Percentiles rank a stretch among this genome's conserved stretches.
Evolutionary conservation across 1,140 invertebrate species (phyloP).

Genomic region (Caenorhabditis elegans): WBcel235 BX284604.4:7103501-7104000

Average conservation of each 20-base stretch:
- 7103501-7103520: neutral
- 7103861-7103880: conserved; percentile 75
- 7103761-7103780: conserved; percentile 48
- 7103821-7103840: conserved; percentile 70
- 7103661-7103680: neutral
- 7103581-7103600: neutral
- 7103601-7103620: neutral
- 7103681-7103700: neutral
- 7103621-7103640: neutral
- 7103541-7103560: neutral
- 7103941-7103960: conserved; percentile 67
- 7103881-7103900: conserved; percentile 74
- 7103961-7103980: conserved; percentile 62
- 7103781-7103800: conserved; percentile 42
- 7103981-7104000: conserved; percentile 72
- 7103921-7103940: conserved; percentile 69
- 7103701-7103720: conserved; percentile 32
- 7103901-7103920: conserved; percentile 72
- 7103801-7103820: conserved; percentile 68
- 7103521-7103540: neutral
- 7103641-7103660: conserved; percentile 25
- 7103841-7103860: conserved; percentile 72
- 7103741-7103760: conserved; percentile 48
- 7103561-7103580: neutral
- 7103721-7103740: conserved; percentile 53